Percentiles rank a stretch among this genome's conserved stretches.
Conservation (phyloP, 2,797 vertebrate genomes). For the Lindbergichthys nudifrons region DNA sequence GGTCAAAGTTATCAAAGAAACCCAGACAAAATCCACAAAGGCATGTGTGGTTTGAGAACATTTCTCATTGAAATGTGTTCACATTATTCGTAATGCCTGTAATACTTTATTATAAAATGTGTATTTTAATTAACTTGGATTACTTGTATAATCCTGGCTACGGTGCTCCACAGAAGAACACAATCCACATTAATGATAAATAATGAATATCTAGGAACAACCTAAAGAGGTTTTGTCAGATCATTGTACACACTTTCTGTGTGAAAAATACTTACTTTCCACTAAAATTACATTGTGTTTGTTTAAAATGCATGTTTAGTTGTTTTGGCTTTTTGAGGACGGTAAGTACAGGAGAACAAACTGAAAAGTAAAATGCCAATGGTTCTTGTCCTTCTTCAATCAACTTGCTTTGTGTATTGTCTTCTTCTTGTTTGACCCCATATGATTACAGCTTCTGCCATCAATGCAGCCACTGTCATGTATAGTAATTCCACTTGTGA, state of each 20-base stretch:
- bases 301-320: slow-evolving; percentile 5
- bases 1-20: background rate
- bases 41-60: background rate
- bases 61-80: background rate
- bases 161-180: background rate
- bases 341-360: background rate
- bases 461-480: slow-evolving; percentile 27
- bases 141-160: background rate
- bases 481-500: slow-evolving; percentile 16
- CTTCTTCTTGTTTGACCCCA: slow-evolving; percentile 18
- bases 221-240: background rate
- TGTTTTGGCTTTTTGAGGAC: slow-evolving; percentile 6
- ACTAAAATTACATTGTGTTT: background rate
- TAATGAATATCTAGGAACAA: background rate
- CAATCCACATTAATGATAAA: background rate
- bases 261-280: background rate
- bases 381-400: slow-evolving; percentile 26
- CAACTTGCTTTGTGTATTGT: slow-evolving; percentile 25
- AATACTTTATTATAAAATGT: background rate
- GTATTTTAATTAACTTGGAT: background rate
- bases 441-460: slow-evolving; percentile 28
- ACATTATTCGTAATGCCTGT: slow-evolving; percentile 1
- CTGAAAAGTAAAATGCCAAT: background rate
- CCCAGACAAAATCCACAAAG: background rate
- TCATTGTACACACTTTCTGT: background rate